Evolutionary conservation across 2,797 vertebrate genomes (phyloP).

Genomic region (Oreortyx pictus): DNA sequence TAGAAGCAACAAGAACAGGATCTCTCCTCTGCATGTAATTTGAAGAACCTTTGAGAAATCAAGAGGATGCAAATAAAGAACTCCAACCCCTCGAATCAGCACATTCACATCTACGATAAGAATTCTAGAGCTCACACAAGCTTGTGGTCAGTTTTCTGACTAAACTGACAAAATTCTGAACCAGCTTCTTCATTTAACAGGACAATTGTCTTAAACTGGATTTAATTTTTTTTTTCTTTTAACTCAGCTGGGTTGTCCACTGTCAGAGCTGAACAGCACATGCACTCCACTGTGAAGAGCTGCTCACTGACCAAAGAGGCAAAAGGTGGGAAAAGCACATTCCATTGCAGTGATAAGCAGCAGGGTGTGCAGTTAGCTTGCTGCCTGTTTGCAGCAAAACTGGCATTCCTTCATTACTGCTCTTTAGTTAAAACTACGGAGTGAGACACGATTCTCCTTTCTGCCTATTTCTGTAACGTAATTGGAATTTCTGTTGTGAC

Average conservation of each 20-base stretch:
- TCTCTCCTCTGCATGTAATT: neutral
- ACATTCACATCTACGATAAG: neutral
- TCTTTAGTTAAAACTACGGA: neutral
- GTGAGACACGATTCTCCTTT: neutral
- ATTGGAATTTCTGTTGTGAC: neutral
- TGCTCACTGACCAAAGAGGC: neutral
- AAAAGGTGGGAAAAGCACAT: neutral
- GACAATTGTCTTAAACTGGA: neutral
- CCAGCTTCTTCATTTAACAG: neutral
- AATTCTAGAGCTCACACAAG: neutral
- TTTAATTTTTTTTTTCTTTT: neutral
- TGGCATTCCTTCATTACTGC: neutral
- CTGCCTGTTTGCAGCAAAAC: neutral
- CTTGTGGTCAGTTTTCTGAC: neutral
- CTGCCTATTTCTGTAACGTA: neutral
- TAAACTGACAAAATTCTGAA: neutral
- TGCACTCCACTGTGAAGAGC: neutral
- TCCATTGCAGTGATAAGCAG: neutral
- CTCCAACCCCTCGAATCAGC: rapidly evolving
- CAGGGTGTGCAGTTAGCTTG: neutral
- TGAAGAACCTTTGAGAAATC: neutral
- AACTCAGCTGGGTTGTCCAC: rapidly evolving
- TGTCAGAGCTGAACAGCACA: neutral
- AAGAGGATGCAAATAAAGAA: neutral
- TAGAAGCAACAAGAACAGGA: neutral